Base-by-base conservation (phyloP, 2,797 vertebrate genomes). In the Intellagama lesueurii region DNA sequence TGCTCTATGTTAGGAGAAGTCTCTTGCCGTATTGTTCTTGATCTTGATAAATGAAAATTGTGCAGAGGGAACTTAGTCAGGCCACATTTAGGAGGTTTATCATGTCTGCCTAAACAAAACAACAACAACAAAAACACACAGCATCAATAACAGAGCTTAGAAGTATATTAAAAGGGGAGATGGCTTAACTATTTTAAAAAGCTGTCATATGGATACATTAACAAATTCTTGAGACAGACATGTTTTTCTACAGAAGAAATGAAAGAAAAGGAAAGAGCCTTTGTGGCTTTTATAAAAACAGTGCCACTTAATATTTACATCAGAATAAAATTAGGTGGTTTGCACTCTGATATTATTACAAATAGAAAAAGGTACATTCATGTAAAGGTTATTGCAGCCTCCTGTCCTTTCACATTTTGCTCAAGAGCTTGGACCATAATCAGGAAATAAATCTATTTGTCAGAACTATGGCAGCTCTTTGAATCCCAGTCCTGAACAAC, bases 371-470 rank as follows among this genome's bases (percentile, higher is more conserved):
- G 95, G 92, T 91, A 94, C 93, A 93, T 93, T 92, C 2, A 32
- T 93, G 88, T 93, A 95, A 94, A 96, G 94, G 94, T 95, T 96
- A 94, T 94, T 95, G 94, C 92, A 95, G 93, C 93, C 91, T 93
- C 86, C 88, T 92, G 91, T 92, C 92, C 95, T 94, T 96, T 94
- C 95, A 95, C 95, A 95, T 96, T 94, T 95, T 95, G 95, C 93
- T 95, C 95, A 95, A 93, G 81, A 95, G 93, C 94, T 95, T 92
- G 95, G 92, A 94, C 95, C 76, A 90, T 96, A 94, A 94, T 91
- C 92, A 95, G 90, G 91, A 95, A 92, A 96, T 96, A 96, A 95
- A 96, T 96, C 94, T 94, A 89, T 87, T 94, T 94, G 92, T 90
- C 95, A 92, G 90, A 92, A 90, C 90, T 90, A 72, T 95, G 93